Conservation (phyloP, 1,140 invertebrate genomes). For the Ganaspis sp. region DNA sequence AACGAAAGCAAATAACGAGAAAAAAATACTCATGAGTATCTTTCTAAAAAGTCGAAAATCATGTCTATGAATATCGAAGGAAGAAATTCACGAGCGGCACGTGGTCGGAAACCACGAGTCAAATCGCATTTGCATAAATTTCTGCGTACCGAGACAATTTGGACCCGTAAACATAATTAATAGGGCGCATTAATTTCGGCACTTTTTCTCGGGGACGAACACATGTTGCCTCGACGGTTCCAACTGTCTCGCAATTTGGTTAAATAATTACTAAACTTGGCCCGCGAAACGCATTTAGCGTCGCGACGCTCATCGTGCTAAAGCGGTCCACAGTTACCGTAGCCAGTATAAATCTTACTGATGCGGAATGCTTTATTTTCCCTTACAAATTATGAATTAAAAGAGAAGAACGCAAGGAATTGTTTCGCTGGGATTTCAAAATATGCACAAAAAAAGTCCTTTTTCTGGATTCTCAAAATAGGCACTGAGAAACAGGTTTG, state of each 20-base stretch:
- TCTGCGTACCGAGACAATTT: conserved; percentile 65
- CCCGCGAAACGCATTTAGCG: conserved; percentile 47
- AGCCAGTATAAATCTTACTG: neutral
- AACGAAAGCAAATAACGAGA: too few relatives aligned
- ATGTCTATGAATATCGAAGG: neutral
- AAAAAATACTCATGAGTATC: too few relatives aligned
- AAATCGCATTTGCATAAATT: conserved; percentile 66
- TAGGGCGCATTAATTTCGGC: conserved; percentile 72
- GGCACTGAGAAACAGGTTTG: too few relatives aligned
- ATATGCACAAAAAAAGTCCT: too few relatives aligned
- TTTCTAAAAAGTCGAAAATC: neutral
- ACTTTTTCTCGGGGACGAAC: conserved; percentile 70
- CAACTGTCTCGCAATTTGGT: conserved; percentile 74
- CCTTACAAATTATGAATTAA: neutral
- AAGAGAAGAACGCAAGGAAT: neutral
- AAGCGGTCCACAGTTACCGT: neutral
- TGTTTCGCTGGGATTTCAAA: neutral
- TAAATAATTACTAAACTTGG: conserved; percentile 76
- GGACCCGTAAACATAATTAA: conserved; percentile 76
- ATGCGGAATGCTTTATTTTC: neutral
- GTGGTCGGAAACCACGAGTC: conserved; percentile 23
- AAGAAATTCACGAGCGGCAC: neutral
- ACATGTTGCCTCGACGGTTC: conserved; percentile 70
- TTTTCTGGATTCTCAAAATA: too few relatives aligned
- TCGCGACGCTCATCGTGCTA: conserved; percentile 11